phyloP scores from a whole-genome alignment of 2,113 vertebrate species.

The Atherinomorus stipes region DNA sequence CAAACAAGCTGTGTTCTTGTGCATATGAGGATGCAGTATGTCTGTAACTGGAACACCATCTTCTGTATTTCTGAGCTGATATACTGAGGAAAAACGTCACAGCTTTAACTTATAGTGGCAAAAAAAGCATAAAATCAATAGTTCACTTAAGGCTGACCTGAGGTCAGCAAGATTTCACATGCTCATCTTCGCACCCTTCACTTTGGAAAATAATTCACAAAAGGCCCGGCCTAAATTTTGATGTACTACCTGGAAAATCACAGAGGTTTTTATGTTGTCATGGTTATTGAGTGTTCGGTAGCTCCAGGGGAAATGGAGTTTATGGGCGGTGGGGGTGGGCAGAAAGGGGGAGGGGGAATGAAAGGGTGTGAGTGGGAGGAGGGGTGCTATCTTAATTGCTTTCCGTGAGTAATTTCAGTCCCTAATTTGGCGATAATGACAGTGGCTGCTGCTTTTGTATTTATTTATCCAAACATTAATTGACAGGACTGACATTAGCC shows the following conservation, averaged over 20 bases:
- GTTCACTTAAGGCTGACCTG: constrained; percentile 26
- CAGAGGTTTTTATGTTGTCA: constrained; percentile 68
- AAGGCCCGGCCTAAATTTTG: constrained; percentile 52
- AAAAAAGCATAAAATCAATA: constrained; percentile 38
- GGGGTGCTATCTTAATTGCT: constrained; percentile 79
- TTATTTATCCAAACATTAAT: constrained; percentile 84
- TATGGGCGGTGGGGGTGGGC: constrained; percentile 15
- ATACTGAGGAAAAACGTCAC: neutral
- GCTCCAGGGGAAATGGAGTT: constrained; percentile 66
- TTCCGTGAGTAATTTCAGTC: constrained; percentile 82
- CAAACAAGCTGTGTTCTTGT: neutral
- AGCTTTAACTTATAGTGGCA: constrained; percentile 6
- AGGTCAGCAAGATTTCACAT: constrained; percentile 30
- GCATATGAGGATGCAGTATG: neutral
- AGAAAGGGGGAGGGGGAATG: constrained; percentile 16
- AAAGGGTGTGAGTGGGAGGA: constrained; percentile 47
- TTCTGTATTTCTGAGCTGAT: constrained; percentile 17
- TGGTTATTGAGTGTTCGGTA: constrained; percentile 69
- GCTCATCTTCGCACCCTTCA: constrained; percentile 12
- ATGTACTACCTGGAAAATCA: constrained; percentile 66
- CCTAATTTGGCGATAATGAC: constrained; percentile 84
- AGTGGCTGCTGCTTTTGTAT: constrained; percentile 77
- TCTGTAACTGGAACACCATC: neutral
- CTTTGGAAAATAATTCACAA: constrained; percentile 35
- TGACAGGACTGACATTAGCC: constrained; percentile 79